Percentiles rank a stretch among this genome's conserved stretches.
Evolutionary conservation across 1,140 invertebrate species (phyloP).

Genomic region (Drosophila nikananu): DNA sequence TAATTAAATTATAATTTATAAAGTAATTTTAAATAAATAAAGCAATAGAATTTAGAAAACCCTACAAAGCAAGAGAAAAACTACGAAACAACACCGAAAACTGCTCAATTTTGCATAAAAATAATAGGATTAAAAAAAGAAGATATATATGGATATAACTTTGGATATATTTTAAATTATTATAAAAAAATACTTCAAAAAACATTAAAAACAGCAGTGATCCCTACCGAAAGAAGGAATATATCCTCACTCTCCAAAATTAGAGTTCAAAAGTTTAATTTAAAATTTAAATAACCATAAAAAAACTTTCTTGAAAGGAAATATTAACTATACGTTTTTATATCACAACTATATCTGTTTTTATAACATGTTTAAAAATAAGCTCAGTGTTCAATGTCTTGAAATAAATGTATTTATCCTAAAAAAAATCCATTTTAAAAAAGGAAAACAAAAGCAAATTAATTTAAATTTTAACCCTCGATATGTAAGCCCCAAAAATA

Average conservation of each 20-base stretch:
- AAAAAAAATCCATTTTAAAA: not conserved
- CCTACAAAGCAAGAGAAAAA: not conserved
- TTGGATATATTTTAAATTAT: not conserved
- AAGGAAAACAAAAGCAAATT: not conserved
- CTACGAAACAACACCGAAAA: not conserved
- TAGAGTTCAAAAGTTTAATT: not conserved
- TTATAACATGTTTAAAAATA: not conserved
- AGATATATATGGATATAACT: too few species aligned
- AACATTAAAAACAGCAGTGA: too few species aligned
- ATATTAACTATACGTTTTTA: not conserved
- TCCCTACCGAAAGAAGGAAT: not conserved
- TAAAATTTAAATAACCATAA: not conserved
- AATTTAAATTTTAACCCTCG: not conserved
- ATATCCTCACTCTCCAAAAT: not conserved
- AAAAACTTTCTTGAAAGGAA: too few species aligned
- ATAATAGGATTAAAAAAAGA: not conserved
- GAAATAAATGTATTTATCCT: not conserved
- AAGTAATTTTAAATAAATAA: not conserved
- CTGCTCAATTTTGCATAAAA: not conserved
- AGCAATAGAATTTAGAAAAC: not conserved
- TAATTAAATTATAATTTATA: not conserved
- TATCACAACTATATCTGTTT: not conserved
- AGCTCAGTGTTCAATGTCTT: not conserved
- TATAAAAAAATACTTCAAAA: too few species aligned
- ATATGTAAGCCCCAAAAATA: constrained; percentile 10